Evolutionary conservation across 2,113 vertebrate genomes (phyloP).

Genomic region (Spea bombifrons): DNA sequence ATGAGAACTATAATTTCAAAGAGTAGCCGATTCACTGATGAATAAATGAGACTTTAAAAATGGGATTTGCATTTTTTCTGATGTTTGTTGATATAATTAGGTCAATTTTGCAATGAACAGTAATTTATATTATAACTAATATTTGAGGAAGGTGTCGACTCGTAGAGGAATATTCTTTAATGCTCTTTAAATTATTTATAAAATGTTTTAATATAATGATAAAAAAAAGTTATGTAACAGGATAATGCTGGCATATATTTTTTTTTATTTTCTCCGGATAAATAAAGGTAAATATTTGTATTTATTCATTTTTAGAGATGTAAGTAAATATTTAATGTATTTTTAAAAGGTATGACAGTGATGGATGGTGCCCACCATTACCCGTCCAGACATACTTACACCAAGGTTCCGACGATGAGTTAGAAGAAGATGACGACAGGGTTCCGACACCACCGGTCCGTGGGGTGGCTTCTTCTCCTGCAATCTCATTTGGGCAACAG

Average conservation of each 20-base stretch:
- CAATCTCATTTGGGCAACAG: conserved; percentile 94
- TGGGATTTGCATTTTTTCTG: background rate
- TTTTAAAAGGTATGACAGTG: conserved; percentile 85
- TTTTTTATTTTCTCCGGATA: too few species aligned
- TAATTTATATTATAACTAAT: too few species aligned
- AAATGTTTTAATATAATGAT: too few species aligned
- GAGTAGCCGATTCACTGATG: background rate
- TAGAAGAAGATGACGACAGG: conserved; percentile 95
- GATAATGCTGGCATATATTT: too few species aligned
- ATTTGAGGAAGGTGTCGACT: too few species aligned
- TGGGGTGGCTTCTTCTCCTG: conserved; percentile 94
- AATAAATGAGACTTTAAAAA: background rate
- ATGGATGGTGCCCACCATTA: conserved; percentile 90
- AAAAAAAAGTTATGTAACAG: too few species aligned
- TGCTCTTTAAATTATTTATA: too few species aligned
- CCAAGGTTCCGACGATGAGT: conserved; percentile 95
- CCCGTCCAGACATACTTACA: conserved; percentile 96
- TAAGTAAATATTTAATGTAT: background rate
- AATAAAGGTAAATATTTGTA: too few species aligned
- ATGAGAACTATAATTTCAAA: conserved; percentile 17
- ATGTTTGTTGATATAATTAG: background rate
- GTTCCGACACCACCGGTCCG: conserved; percentile 94
- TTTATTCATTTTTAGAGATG: too few species aligned
- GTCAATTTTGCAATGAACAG: too few species aligned
- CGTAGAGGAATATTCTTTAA: too few species aligned